Evolutionary conservation across 1,140 invertebrate genomes (phyloP).

Genomic region (Drosophila suzukii): DNA sequence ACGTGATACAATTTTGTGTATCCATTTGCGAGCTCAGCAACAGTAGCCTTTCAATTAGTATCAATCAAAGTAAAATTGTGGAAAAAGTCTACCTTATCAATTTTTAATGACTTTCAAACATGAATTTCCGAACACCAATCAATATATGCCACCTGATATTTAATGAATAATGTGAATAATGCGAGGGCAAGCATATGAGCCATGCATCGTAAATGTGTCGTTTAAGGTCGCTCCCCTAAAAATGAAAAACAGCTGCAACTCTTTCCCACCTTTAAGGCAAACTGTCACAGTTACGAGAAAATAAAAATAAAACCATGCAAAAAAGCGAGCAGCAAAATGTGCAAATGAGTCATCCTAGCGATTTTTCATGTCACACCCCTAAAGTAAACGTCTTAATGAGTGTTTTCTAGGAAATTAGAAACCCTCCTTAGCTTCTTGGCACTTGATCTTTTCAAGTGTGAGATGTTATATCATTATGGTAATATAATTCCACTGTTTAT

Average conservation of each 20-base stretch:
- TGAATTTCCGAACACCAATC: conserved; percentile 37
- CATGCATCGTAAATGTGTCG: too few relatives aligned
- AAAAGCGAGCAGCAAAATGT: conserved; percentile 1
- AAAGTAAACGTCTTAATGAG: not conserved
- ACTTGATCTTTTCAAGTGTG: not conserved
- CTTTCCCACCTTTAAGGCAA: conserved; percentile 10
- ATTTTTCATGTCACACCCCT: conserved; percentile 20
- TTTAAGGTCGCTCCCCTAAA: not conserved
- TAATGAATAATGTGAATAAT: conserved; percentile 3
- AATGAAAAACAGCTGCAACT: conserved; percentile 47
- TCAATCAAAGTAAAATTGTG: conserved; percentile 50
- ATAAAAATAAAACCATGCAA: conserved; percentile 1
- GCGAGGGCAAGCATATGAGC: not conserved
- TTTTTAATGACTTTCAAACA: conserved; percentile 39
- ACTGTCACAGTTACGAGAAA: conserved; percentile 6
- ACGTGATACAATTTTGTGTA: conserved; percentile 53
- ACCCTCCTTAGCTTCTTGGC: not conserved
- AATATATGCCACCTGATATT: conserved; percentile 46
- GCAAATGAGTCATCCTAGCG: conserved; percentile 19
- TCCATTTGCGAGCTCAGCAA: conserved; percentile 11
- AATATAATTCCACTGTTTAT: conserved; percentile 8
- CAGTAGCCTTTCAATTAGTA: conserved; percentile 59
- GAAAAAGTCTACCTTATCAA: conserved; percentile 19
- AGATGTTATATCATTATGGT: not conserved
- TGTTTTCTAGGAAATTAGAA: conserved; percentile 10